Conservation (phyloP, 2,797 vertebrate genomes). For the Prionace glauca region DNA sequence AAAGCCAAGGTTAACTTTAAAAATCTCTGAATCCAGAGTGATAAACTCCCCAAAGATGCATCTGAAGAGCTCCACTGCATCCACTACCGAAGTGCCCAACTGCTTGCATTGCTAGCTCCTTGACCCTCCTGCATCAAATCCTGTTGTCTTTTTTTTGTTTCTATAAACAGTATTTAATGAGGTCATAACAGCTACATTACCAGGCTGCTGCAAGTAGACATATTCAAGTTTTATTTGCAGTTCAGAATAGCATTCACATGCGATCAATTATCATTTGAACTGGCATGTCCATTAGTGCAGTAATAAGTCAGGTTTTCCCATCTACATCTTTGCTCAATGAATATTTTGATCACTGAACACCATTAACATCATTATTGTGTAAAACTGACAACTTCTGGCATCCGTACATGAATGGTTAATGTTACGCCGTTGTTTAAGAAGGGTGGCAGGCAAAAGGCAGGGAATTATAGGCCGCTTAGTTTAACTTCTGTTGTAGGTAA, state of each 20-base stretch:
- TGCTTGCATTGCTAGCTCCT: constrained; percentile 70
- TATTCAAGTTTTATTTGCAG: not conserved
- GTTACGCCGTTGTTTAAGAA: no score
- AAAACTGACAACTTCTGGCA: no score
- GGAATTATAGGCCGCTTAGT: no score
- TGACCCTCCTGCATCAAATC: constrained; percentile 65
- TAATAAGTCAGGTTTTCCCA: not conserved
- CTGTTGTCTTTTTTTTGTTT: constrained; percentile 41
- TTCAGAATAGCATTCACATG: not conserved
- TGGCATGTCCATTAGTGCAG: not conserved
- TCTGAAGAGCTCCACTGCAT: constrained; percentile 89
- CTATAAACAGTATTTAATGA: not conserved
- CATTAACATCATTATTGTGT: no score
- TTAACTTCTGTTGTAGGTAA: no score
- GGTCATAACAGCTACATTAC: not conserved
- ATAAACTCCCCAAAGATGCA: constrained; percentile 96
- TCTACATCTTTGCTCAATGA: not conserved
- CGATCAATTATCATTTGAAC: not conserved
- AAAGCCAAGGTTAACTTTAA: constrained; percentile 70
- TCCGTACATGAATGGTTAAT: no score
- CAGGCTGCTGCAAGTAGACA: not conserved
- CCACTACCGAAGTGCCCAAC: constrained; percentile 51
- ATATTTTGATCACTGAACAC: not conserved
- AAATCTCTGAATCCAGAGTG: constrained; percentile 76
- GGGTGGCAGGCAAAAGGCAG: no score